These are phyloP conservation scores for Heteractis magnifica DNA, from an alignment of 92 coral and sea anemone genomes.

Conservation along the genomic window DNA sequence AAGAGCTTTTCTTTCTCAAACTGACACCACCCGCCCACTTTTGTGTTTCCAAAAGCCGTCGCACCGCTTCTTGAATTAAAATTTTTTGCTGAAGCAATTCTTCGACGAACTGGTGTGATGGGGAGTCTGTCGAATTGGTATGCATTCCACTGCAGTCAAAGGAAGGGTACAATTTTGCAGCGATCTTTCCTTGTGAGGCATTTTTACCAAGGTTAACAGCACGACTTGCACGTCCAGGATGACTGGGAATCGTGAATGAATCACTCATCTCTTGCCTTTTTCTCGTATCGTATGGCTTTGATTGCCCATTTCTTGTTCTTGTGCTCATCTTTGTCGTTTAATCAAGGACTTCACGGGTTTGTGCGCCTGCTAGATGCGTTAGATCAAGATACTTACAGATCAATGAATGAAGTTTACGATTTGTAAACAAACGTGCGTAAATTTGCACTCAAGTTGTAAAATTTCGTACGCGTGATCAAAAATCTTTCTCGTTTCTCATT, in stretches of 20 bases:
- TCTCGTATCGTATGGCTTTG: conserved; percentile 17
- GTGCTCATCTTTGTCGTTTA: conserved; percentile 26
- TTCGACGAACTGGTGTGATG: conserved; percentile 59
- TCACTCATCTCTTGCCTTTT: conserved; percentile 20
- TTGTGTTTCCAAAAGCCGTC: conserved; percentile 62
- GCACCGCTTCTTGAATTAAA: conserved; percentile 72
- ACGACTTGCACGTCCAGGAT: conserved; percentile 13
- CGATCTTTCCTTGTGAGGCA: conserved; percentile 35
- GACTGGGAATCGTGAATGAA: conserved; percentile 23
- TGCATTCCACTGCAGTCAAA: conserved; percentile 58
- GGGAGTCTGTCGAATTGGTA: conserved; percentile 51
- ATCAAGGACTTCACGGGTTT: not conserved
- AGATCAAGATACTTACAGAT: conserved; percentile 32
- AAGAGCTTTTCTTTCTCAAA: conserved; percentile 46
- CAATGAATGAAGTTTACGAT: conserved; percentile 20
- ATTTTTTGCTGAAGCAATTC: conserved; percentile 60
- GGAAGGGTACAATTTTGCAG: conserved; percentile 59
- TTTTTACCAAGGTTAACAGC: conserved; percentile 6
- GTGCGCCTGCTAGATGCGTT: not conserved
- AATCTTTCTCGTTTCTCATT: conserved; percentile 15
- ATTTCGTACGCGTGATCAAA: conserved; percentile 32
- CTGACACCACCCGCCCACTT: conserved; percentile 26
- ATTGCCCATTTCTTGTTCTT: conserved; percentile 27
- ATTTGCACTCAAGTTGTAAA: conserved; percentile 19
- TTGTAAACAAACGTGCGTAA: conserved; percentile 16